These are phyloP conservation scores for Catocala fraxini DNA, from an alignment of 2,888 invertebrate species.

Conservation along the genomic window DNA sequence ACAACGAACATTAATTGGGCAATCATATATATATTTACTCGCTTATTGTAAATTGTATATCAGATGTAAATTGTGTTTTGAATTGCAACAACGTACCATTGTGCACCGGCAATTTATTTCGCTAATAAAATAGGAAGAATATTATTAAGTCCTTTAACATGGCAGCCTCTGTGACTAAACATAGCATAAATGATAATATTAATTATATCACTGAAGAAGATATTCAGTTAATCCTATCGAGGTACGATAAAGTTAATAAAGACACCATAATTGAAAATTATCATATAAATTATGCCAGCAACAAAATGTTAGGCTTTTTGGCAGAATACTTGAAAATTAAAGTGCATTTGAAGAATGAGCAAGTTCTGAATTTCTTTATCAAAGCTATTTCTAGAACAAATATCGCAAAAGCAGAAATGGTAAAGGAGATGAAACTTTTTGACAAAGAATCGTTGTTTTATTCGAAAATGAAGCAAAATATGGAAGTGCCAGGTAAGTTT, in stretches of 20 bases:
- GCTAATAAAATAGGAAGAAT: too few species aligned
- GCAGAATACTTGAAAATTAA: constrained; percentile 79
- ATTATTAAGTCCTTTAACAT: constrained; percentile 13
- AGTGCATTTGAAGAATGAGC: constrained; percentile 55
- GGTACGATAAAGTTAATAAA: constrained; percentile 50
- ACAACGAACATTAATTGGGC: too few species aligned
- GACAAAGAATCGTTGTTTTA: constrained; percentile 75
- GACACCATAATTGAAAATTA: constrained; percentile 57
- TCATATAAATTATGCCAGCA: constrained; percentile 66
- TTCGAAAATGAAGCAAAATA: constrained; percentile 61
- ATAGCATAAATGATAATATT: constrained; percentile 6
- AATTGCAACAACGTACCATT: too few species aligned
- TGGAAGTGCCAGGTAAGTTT: constrained; percentile 67
- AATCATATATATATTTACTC: too few species aligned
- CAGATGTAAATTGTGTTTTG: too few species aligned
- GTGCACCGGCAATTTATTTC: too few species aligned
- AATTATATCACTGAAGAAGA: constrained; percentile 61
- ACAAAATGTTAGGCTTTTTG: constrained; percentile 79
- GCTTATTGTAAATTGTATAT: too few species aligned
- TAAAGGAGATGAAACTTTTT: constrained; percentile 69
- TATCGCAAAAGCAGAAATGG: constrained; percentile 75
- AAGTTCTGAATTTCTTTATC: constrained; percentile 68
- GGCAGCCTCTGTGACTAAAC: constrained; percentile 16
- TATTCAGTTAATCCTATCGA: constrained; percentile 62
- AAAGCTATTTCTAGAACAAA: constrained; percentile 74